These are phyloP conservation scores for Enteromius radiatus DNA, from an alignment of 2,797 vertebrate genomes.

Conservation along the genomic window DNA sequence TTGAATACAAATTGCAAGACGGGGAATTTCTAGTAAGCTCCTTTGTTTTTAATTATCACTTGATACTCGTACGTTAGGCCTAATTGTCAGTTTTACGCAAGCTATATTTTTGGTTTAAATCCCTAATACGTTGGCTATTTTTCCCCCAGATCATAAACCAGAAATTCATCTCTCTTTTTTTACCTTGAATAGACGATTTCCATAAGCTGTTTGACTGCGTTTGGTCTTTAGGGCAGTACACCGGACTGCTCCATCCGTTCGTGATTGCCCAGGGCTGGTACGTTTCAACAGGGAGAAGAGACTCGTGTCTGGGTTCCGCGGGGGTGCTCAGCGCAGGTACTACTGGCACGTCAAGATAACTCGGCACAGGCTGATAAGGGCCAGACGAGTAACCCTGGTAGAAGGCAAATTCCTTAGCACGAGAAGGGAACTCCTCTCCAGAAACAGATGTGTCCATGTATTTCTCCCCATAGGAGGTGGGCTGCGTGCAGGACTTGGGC, in stretches of 20 bases:
- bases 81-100: neutral
- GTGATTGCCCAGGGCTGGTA: constrained; percentile 97
- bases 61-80: neutral
- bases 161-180: neutral
- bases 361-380: constrained; percentile 92
- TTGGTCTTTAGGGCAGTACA: constrained; percentile 97
- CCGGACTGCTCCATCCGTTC: constrained; percentile 96
- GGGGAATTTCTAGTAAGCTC: neutral
- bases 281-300: constrained; percentile 93
- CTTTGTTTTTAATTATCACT: neutral
- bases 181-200: constrained; percentile 96
- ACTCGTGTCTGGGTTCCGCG: constrained; percentile 90
- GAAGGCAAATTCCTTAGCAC: constrained; percentile 97
- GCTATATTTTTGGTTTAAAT: neutral
- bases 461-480: constrained; percentile 88
- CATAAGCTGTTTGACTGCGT: constrained; percentile 90
- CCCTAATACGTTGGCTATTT: neutral
- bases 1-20: neutral
- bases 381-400: constrained; percentile 93
- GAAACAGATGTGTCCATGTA: constrained; percentile 93
- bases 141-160: neutral
- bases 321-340: constrained; percentile 89
- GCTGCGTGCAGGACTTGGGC: constrained; percentile 92
- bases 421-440: constrained; percentile 91
- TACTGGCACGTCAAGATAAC: constrained; percentile 95